Conservation (phyloP, 2,797 vertebrate genomes). For the Lepilemur ruficaudatus region DNA sequence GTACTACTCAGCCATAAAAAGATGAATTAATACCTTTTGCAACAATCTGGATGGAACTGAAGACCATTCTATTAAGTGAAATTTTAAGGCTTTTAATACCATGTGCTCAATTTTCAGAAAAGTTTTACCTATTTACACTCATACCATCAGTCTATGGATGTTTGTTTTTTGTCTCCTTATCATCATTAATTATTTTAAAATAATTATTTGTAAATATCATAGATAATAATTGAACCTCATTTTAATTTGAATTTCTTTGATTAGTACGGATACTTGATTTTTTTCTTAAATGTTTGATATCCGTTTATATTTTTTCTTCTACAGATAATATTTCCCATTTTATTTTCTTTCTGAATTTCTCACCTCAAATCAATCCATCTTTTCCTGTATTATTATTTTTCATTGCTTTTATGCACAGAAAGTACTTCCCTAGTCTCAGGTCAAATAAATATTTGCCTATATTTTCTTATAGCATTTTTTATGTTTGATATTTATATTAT, state of each 20-base stretch:
- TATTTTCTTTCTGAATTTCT: neutral
- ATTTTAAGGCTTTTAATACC: neutral
- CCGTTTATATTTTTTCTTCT: neutral
- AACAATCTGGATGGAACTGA: neutral
- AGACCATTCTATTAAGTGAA: neutral
- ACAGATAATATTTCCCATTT: neutral
- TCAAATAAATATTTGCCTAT: neutral
- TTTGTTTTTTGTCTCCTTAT: neutral
- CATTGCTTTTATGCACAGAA: neutral
- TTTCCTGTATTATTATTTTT: slow-evolving; percentile 8
- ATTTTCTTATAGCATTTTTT: neutral
- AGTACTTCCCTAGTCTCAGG: neutral
- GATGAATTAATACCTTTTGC: neutral
- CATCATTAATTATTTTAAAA: neutral
- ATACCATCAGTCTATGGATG: neutral
- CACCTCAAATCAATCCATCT: neutral
- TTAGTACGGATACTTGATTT: neutral
- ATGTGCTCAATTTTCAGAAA: neutral
- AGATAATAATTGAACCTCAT: neutral
- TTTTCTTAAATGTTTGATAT: neutral
- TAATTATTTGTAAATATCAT: neutral
- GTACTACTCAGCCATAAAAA: neutral
- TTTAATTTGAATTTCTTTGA: neutral
- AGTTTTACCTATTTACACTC: neutral
- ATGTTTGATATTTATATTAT: neutral